phyloP scores from a whole-genome alignment of 1,140 invertebrate genomes.

The Trichogramma pretiosum region DNA sequence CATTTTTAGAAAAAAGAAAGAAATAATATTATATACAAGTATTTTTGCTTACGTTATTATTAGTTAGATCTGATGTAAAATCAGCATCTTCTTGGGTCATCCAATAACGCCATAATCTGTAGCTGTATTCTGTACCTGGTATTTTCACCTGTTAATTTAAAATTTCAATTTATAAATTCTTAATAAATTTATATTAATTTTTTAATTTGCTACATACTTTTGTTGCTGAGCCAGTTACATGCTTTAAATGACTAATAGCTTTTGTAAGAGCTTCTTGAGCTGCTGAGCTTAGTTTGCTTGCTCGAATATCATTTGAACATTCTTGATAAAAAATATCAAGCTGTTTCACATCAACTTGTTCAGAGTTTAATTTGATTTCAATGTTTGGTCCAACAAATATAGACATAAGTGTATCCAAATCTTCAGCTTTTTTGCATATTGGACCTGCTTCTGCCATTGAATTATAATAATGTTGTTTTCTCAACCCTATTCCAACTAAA shows the following conservation, averaged over 20 bases:
- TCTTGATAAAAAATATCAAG: constrained; percentile 74
- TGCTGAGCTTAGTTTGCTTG: constrained; percentile 62
- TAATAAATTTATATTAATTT: constrained; percentile 10
- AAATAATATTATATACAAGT: neutral
- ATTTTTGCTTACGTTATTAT: constrained; percentile 44
- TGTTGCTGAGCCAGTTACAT: constrained; percentile 39
- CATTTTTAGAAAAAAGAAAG: neutral
- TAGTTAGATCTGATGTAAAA: constrained; percentile 55
- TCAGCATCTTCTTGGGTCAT: constrained; percentile 60
- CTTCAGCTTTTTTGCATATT: constrained; percentile 65
- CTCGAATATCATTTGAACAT: constrained; percentile 54
- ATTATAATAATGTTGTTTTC: constrained; percentile 47
- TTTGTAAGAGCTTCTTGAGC: constrained; percentile 56
- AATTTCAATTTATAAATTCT: constrained; percentile 2
- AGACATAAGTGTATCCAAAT: constrained; percentile 54
- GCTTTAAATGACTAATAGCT: constrained; percentile 45
- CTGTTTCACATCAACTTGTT: constrained; percentile 35
- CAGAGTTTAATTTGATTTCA: constrained; percentile 50
- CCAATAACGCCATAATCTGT: constrained; percentile 62
- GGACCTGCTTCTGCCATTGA: constrained; percentile 68
- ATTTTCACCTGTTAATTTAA: constrained; percentile 41
- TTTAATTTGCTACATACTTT: constrained; percentile 28
- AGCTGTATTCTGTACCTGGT: constrained; percentile 53
- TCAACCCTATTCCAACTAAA: constrained; percentile 51
- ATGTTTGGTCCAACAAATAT: constrained; percentile 40